These are phyloP conservation scores for Calypte anna DNA, from an alignment of 2,113 vertebrate species.

Conservation along the genomic window DNA sequence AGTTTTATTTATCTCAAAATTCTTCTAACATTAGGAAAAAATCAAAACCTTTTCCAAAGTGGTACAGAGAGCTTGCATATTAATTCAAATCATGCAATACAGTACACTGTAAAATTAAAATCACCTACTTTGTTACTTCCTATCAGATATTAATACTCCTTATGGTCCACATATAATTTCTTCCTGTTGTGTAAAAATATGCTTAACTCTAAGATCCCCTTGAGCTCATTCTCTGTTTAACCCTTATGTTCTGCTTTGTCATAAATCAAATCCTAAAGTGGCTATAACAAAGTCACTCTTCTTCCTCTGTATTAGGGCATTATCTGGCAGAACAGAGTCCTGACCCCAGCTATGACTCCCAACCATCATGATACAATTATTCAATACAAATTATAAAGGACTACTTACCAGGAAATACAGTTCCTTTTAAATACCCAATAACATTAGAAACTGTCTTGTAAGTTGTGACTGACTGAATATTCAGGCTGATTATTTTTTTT, in stretches of 20 bases:
- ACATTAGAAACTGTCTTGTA: conserved; percentile 87
- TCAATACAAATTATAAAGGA: background rate
- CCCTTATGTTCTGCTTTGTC: background rate
- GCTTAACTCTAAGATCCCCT: background rate
- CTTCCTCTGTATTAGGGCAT: background rate
- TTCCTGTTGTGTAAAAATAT: background rate
- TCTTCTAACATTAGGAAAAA: background rate
- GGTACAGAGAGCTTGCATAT: background rate
- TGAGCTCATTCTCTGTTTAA: background rate
- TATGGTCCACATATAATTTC: background rate
- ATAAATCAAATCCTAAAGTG: background rate
- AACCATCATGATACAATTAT: background rate
- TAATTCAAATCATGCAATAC: background rate
- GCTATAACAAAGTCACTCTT: background rate
- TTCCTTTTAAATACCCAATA: conserved; percentile 88
- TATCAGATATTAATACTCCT: background rate
- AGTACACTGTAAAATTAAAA: background rate
- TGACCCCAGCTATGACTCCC: background rate
- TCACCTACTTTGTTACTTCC: background rate
- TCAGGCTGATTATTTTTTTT: conserved; percentile 79
- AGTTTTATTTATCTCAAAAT: background rate
- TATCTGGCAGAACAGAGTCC: background rate
- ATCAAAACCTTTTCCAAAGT: background rate
- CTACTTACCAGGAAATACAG: conserved; percentile 84
- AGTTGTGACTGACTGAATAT: conserved; percentile 78